Conservation (phyloP, 2,113 vertebrate genomes). For the Alces alces region DNA sequence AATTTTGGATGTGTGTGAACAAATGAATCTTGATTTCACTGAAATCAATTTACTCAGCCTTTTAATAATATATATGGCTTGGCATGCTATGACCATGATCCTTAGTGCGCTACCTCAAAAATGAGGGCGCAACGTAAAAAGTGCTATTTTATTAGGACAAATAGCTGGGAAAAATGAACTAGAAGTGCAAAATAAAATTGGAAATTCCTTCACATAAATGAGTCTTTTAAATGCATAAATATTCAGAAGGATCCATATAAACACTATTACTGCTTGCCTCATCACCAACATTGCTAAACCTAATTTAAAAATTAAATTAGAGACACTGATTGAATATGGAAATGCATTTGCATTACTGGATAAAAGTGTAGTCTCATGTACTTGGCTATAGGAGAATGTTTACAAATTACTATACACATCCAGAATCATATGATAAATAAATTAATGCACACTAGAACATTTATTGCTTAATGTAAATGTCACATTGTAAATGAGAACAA, state of each 20-base stretch:
- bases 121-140: neutral
- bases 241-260: neutral
- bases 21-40: neutral
- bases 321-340: conserved; percentile 10
- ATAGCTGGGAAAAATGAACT: neutral
- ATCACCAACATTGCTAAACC: neutral
- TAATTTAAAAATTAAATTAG: conserved; percentile 48
- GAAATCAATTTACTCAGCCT: neutral
- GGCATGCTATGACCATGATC: neutral
- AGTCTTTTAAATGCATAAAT: neutral
- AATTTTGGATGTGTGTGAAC: neutral
- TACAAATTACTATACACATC: conserved; percentile 33
- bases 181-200: neutral
- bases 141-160: neutral
- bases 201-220: conserved; percentile 29
- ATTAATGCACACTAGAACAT: conserved; percentile 12
- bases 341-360: neutral
- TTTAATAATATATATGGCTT: neutral
- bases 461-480: conserved; percentile 63
- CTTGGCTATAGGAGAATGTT: neutral
- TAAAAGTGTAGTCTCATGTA: neutral
- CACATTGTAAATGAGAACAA: conserved; percentile 61
- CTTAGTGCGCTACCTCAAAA: neutral
- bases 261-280: neutral
- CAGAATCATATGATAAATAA: conserved; percentile 43